Conservation (phyloP, 1,140 invertebrate genomes). For the Heterodera carotae region DNA sequence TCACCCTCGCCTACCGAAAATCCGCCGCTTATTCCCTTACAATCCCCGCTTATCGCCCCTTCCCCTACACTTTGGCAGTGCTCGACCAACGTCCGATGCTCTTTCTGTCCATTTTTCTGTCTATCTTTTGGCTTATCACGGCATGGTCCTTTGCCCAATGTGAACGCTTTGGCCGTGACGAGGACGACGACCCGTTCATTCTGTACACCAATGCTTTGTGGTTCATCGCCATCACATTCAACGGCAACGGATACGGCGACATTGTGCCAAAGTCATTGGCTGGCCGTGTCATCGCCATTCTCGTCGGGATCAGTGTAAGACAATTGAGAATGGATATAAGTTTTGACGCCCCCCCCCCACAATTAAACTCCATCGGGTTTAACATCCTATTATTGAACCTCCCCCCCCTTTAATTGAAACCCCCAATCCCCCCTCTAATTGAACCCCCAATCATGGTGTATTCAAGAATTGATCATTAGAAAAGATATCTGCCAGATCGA, state of each 20-base stretch:
- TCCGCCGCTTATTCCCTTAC: neutral
- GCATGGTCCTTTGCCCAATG: slow-evolving; percentile 60
- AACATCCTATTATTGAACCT: no score
- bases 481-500: no score
- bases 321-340: no score
- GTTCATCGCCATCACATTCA: slow-evolving; percentile 62
- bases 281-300: slow-evolving; percentile 93
- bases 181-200: slow-evolving; percentile 52
- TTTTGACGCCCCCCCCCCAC: no score
- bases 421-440: no score
- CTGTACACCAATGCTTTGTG: slow-evolving; percentile 64
- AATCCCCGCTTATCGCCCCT: neutral
- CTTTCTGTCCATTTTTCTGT: slow-evolving; percentile 58
- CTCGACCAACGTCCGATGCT: slow-evolving; percentile 72
- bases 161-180: slow-evolving; percentile 39
- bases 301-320: slow-evolving; percentile 94
- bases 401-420: no score
- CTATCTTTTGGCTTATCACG: slow-evolving; percentile 60
- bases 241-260: slow-evolving; percentile 75
- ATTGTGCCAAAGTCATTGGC: slow-evolving; percentile 99
- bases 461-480: no score
- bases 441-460: no score
- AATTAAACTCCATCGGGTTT: no score
- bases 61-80: slow-evolving; percentile 67
- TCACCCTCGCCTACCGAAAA: no score